Base-by-base conservation (phyloP, 1,140 invertebrate species). In the Drosophila hydei region DNA sequence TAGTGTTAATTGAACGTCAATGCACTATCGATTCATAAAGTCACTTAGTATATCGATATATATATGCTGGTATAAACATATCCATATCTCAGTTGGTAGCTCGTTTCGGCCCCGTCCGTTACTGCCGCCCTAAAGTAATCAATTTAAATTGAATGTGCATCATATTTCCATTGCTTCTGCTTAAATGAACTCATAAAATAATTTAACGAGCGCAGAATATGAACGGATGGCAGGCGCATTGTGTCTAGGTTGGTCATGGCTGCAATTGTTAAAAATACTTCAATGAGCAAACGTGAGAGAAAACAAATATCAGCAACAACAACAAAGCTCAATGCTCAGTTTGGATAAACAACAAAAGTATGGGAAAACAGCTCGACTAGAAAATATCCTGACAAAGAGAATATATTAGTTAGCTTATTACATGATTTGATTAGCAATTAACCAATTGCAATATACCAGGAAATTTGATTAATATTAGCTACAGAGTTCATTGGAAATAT, bases 81-180 rank as follows among this genome's bases (percentile, higher is more conserved):
- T 42, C 8, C 8, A 42, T 40, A 42, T 14, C 38, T 14, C 6
- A 40, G 5, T 8, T 6, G 36, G 3, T 14, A 14, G 36, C 36
- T 14, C n/a, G n/a, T n/a, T n/a, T n/a, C n/a, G n/a, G n/a, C n/a
- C n/a, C n/a, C n/a, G n/a, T n/a, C 36, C 36, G n/a, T 14, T n/a
- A 38, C 19, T 25, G 1, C 47, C 16, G 43, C 55, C 43, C 48
- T 52, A 65, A 70, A 65, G 81, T 77, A 81, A 87, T 81, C 68
- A 88, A 87, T 67, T 77, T 70, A 72, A 87, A 87, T 85, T 69
- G 74, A 67, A 70, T 88, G 81, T 88, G 63, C 77, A 88, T 77
- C 71, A 74, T 71, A 63, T 81, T 87, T 81, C 81, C 69, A 88
- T 88, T 81, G 81, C 77, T 87, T 87, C 83, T 87, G 77, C 74